phyloP scores from a whole-genome alignment of 2,888 invertebrate species.

The Dynastes tityus region DNA sequence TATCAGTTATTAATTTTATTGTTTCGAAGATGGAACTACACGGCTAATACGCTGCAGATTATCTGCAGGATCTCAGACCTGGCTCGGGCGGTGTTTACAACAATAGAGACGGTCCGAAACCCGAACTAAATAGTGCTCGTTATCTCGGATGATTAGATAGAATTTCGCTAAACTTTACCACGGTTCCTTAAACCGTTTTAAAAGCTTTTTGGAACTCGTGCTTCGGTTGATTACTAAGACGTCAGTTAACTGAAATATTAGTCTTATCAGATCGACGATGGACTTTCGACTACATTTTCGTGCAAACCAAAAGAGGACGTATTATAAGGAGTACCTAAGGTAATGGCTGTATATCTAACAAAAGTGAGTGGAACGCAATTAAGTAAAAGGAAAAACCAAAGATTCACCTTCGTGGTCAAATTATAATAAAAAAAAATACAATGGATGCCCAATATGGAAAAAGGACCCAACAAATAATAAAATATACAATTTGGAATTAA shows the following conservation, averaged over 20 bases:
- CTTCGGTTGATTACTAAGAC: constrained; percentile 42
- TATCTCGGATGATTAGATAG: constrained; percentile 51
- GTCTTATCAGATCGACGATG: constrained; percentile 31
- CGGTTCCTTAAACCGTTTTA: constrained; percentile 40
- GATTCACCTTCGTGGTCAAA: too few species aligned
- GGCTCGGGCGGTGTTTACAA: constrained; percentile 24
- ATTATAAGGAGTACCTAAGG: not conserved
- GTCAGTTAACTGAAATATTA: constrained; percentile 27
- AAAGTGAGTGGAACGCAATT: not conserved
- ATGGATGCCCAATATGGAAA: too few species aligned
- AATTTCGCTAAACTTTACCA: constrained; percentile 49
- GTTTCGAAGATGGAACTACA: constrained; percentile 33
- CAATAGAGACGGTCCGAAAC: constrained; percentile 35
- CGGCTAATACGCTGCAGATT: constrained; percentile 42
- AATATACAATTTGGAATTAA: too few species aligned
- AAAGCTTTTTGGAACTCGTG: constrained; percentile 50
- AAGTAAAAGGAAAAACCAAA: too few species aligned
- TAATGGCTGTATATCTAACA: not conserved
- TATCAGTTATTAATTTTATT: constrained; percentile 44
- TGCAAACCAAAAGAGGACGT: not conserved
- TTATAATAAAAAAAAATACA: too few species aligned
- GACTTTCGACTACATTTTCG: constrained; percentile 12
- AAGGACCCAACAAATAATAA: too few species aligned
- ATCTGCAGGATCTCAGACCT: constrained; percentile 35
- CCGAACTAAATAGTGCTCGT: constrained; percentile 49